These are phyloP conservation scores for Rhogogaster chlorosoma DNA, from an alignment of 2,888 invertebrate species.

Conservation along the genomic window DNA sequence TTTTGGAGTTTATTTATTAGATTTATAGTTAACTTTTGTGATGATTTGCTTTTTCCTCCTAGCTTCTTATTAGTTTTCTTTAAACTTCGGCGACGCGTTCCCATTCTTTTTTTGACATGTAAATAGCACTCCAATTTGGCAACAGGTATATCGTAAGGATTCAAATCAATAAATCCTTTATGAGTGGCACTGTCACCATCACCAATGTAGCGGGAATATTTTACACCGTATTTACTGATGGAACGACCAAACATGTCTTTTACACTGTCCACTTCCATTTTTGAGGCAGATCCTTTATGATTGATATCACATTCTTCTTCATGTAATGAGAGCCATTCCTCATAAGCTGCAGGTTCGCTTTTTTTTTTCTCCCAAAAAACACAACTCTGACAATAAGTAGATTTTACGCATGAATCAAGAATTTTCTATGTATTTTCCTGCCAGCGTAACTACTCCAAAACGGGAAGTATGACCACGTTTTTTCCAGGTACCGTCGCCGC, in stretches of 20 bases:
- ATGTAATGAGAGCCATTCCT: slow-evolving; percentile 51
- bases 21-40: slow-evolving; percentile 57
- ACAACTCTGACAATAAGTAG: slow-evolving; percentile 54
- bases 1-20: slow-evolving; percentile 65
- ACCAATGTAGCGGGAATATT: slow-evolving; percentile 57
- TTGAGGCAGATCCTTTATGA: slow-evolving; percentile 47
- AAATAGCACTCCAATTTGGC: slow-evolving; percentile 39
- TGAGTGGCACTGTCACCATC: slow-evolving; percentile 57
- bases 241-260: slow-evolving; percentile 56
- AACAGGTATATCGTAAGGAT: slow-evolving; percentile 54
- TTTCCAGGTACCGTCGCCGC: slow-evolving; percentile 56
- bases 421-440: slow-evolving; percentile 56
- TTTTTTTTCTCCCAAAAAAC: slow-evolving; percentile 53
- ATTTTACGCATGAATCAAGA: slow-evolving; percentile 53
- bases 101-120: slow-evolving; percentile 54
- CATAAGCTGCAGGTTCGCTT: slow-evolving; percentile 46
- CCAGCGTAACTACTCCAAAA: slow-evolving; percentile 57
- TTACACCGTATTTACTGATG: slow-evolving; percentile 52
- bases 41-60: slow-evolving; percentile 26
- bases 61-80: slow-evolving; percentile 49
- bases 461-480: slow-evolving; percentile 55
- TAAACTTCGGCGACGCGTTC: slow-evolving; percentile 54
- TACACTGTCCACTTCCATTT: slow-evolving; percentile 55
- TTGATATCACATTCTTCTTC: slow-evolving; percentile 50
- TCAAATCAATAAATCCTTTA: slow-evolving; percentile 56